phyloP scores from a whole-genome alignment of 2,888 invertebrate species.

The Pardosa pseudoannulata region DNA sequence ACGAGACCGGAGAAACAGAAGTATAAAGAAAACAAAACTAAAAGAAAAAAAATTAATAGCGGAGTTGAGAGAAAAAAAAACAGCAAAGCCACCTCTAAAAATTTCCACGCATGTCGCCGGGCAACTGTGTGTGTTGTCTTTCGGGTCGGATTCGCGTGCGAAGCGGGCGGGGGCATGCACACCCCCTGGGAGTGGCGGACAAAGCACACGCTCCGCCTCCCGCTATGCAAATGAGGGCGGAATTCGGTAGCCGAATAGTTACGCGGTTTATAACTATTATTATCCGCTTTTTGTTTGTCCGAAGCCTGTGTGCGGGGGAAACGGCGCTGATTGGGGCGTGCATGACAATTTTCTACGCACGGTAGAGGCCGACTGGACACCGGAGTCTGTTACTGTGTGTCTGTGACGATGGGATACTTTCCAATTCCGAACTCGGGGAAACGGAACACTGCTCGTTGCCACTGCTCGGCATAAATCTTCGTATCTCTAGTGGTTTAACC shows the following conservation, averaged over 20 bases:
- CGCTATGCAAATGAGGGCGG: conserved; percentile 62
- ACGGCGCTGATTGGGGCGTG: not conserved
- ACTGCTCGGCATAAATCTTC: too few relatives aligned
- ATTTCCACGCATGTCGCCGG: conserved; percentile 38
- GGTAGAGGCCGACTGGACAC: not conserved
- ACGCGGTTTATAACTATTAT: conserved; percentile 66
- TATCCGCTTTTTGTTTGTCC: conserved; percentile 19
- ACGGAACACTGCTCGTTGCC: too few relatives aligned
- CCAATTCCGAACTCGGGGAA: too few relatives aligned
- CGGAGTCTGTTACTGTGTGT: too few relatives aligned
- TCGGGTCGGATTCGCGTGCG: conserved; percentile 35
- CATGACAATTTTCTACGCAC: not conserved
- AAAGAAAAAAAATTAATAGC: not conserved
- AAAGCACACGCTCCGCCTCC: conserved; percentile 56
- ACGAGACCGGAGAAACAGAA: not conserved
- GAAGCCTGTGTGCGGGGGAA: not conserved
- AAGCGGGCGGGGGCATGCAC: conserved; percentile 42
- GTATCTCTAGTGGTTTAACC: too few relatives aligned
- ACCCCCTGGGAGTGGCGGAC: conserved; percentile 63
- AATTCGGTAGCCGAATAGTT: conserved; percentile 45
- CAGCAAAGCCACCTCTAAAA: not conserved
- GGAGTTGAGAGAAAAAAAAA: not conserved
- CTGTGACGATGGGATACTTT: too few relatives aligned
- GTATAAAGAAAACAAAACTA: too few relatives aligned
- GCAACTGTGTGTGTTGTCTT: conserved; percentile 35